These are phyloP conservation scores for Trichosurus vulpecula DNA, from an alignment of 2,797 vertebrate species.

Conservation along the genomic window DNA sequence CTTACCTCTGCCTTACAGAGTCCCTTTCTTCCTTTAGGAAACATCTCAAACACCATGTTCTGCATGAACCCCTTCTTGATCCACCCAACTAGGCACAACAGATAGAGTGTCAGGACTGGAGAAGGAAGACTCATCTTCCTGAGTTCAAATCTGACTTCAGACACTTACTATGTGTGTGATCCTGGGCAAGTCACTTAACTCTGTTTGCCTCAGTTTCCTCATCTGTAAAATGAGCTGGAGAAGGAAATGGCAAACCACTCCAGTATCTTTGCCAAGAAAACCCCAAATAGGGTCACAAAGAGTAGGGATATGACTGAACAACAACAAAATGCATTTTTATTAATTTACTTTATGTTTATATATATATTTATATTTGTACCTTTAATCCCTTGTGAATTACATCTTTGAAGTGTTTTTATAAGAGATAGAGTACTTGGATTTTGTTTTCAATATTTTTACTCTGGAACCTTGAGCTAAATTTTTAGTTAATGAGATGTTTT, in stretches of 20 bases:
- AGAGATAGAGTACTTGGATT: not conserved
- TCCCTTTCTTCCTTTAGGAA: not conserved
- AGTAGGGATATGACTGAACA: not conserved
- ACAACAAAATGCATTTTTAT: not conserved
- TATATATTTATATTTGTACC: not conserved
- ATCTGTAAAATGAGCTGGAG: not conserved
- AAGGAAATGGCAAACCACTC: not conserved
- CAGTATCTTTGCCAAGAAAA: not conserved
- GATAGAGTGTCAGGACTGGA: not conserved
- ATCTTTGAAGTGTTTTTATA: not conserved
- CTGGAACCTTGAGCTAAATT: accelerated
- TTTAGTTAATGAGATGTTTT: not conserved
- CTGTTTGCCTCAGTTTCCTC: not conserved
- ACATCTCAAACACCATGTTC: not conserved
- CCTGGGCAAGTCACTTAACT: not conserved
- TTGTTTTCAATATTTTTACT: not conserved
- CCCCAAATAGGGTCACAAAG: not conserved
- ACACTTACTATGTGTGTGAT: not conserved
- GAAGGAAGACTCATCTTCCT: not conserved
- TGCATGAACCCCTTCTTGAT: not conserved
- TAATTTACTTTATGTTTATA: not conserved
- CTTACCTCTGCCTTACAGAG: not conserved
- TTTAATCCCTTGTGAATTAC: not conserved
- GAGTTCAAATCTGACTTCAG: not conserved
- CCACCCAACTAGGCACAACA: not conserved